Evolutionary conservation across 2,113 vertebrate species (phyloP).

Genomic region (Triplophysa dalaica): DNA sequence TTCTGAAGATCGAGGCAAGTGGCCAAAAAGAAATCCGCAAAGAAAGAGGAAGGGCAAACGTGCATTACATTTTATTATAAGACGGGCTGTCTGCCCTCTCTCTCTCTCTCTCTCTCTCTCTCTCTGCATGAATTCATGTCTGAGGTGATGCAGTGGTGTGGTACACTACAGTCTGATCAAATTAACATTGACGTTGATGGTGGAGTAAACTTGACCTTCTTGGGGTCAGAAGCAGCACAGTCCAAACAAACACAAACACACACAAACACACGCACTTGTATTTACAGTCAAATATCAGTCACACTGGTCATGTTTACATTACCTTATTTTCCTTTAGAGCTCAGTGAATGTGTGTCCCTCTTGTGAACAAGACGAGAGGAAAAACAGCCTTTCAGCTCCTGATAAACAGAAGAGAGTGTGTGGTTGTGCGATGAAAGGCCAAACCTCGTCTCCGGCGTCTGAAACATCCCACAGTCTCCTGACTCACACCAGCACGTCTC

Average conservation of each 20-base stretch:
- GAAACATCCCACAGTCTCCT: background rate
- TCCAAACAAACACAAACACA: no score
- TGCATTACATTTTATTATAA: conserved; percentile 55
- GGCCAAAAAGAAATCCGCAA: conserved; percentile 57
- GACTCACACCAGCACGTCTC: background rate
- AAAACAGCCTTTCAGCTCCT: background rate
- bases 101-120: conserved; percentile 6
- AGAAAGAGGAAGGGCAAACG: conserved; percentile 55
- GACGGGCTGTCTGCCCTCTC: conserved; percentile 34
- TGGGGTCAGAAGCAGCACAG: conserved; percentile 18
- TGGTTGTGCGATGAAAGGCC: background rate
- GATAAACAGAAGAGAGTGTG: background rate
- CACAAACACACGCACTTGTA: background rate
- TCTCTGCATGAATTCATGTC: conserved; percentile 45
- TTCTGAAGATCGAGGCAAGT: conserved; percentile 54
- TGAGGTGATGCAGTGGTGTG: conserved; percentile 36
- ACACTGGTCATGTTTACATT: conserved; percentile 10
- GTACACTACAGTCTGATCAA: conserved; percentile 44
- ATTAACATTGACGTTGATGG: conserved; percentile 14
- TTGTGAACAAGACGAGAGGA: background rate
- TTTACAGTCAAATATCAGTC: conserved; percentile 2
- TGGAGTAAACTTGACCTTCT: conserved; percentile 43
- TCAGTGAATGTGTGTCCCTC: background rate
- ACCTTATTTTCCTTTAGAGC: background rate
- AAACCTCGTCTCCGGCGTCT: no score